Evolutionary conservation across 2,113 vertebrate genomes (phyloP).

Genomic region (Zosterops japonicus): DNA sequence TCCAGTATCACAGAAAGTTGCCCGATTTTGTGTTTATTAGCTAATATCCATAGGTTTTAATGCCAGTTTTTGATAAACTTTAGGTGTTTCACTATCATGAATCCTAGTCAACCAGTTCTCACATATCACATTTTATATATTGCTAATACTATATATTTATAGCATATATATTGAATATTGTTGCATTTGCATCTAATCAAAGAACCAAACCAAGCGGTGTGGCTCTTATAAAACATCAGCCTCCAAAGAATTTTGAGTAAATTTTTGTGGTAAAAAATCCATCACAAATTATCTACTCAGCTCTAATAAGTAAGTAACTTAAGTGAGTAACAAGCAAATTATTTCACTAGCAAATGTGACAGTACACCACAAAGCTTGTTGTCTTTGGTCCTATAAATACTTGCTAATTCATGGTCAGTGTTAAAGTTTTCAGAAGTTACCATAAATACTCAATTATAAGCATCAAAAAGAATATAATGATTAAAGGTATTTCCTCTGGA

Average conservation of each 20-base stretch:
- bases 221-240: background rate
- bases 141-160: background rate
- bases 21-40: background rate
- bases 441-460: conserved; percentile 26
- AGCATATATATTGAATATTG: background rate
- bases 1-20: background rate
- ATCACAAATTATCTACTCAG: background rate
- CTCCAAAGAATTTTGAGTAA: background rate
- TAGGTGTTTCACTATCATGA: background rate
- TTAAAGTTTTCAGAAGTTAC: background rate
- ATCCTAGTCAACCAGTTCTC: background rate
- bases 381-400: background rate
- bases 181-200: background rate
- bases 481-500: conserved; percentile 5
- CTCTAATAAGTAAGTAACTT: background rate
- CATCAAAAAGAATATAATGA: background rate
- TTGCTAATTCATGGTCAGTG: background rate
- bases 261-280: background rate
- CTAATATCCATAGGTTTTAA: background rate
- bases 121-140: background rate
- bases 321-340: background rate
- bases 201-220: background rate
- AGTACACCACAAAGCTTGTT: background rate
- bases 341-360: background rate
- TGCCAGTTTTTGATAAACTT: background rate